phyloP scores from a whole-genome alignment of 2,113 vertebrate species.

The Actenoides hombroni region DNA sequence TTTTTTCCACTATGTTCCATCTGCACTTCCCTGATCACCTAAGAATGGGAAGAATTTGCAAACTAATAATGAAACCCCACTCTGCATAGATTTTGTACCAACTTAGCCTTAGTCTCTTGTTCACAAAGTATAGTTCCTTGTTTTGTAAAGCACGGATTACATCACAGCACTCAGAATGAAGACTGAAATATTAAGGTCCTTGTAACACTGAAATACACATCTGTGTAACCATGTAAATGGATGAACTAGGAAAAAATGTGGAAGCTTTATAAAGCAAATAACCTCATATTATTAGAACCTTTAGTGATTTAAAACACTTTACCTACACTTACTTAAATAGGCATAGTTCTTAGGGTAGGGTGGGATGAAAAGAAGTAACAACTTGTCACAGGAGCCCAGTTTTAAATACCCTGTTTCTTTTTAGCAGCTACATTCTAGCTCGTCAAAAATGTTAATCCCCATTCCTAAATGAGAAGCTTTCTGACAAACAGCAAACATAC shows the following conservation, averaged over 20 bases:
- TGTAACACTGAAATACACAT: background rate
- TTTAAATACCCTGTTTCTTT: background rate
- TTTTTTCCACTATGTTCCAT: background rate
- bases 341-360: background rate
- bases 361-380: background rate
- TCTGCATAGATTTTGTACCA: background rate
- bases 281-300: background rate
- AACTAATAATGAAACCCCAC: background rate
- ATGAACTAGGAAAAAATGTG: background rate
- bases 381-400: background rate
- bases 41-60: background rate
- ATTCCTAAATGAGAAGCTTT: background rate
- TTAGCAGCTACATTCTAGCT: background rate
- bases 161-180: background rate
- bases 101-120: background rate
- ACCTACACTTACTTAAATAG: background rate
- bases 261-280: background rate
- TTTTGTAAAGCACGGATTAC: background rate
- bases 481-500: background rate
- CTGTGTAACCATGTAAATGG: background rate
- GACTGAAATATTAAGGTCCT: background rate
- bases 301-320: background rate
- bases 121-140: background rate
- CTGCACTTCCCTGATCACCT: background rate
- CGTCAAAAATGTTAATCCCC: background rate